Evolutionary conservation across 2,113 vertebrate species (phyloP).

Genomic region (Myodes glareolus): DNA sequence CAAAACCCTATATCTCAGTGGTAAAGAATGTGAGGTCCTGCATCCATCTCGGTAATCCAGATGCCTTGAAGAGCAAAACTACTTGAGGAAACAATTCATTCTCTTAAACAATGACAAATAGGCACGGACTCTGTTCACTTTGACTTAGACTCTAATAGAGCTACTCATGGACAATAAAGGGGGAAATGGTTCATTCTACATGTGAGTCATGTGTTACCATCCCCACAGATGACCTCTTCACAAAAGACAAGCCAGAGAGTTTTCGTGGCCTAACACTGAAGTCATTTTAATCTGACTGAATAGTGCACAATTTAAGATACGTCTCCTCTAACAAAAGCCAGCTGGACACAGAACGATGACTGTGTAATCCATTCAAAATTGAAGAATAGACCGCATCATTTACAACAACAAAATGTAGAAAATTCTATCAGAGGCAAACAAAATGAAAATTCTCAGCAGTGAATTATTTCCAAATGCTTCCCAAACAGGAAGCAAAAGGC

Average conservation of each 20-base stretch:
- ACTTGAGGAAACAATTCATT: neutral
- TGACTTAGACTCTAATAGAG: conserved; percentile 32
- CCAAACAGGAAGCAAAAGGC: conserved; percentile 79
- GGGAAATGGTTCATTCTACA: neutral
- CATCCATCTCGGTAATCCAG: neutral
- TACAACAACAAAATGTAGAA: conserved; percentile 66
- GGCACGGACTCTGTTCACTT: neutral
- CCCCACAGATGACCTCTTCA: neutral
- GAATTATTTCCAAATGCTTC: conserved; percentile 75
- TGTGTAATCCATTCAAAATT: conserved; percentile 64
- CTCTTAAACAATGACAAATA: conserved; percentile 12
- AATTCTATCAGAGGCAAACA: conserved; percentile 19
- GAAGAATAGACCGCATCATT: conserved; percentile 73
- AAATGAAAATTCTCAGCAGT: conserved; percentile 62
- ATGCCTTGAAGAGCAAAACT: neutral
- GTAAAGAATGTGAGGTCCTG: neutral
- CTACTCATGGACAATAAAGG: neutral
- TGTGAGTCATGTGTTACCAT: neutral
- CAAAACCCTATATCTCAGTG: neutral
- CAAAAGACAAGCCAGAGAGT: neutral
- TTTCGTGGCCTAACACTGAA: conserved; percentile 12
- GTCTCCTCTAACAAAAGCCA: conserved; percentile 71
- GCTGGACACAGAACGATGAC: conserved; percentile 61
- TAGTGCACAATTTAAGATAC: neutral
- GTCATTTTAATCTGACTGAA: conserved; percentile 64